Base-by-base conservation (phyloP, 2,113 vertebrate genomes). In the Fukomys damarensis region DNA sequence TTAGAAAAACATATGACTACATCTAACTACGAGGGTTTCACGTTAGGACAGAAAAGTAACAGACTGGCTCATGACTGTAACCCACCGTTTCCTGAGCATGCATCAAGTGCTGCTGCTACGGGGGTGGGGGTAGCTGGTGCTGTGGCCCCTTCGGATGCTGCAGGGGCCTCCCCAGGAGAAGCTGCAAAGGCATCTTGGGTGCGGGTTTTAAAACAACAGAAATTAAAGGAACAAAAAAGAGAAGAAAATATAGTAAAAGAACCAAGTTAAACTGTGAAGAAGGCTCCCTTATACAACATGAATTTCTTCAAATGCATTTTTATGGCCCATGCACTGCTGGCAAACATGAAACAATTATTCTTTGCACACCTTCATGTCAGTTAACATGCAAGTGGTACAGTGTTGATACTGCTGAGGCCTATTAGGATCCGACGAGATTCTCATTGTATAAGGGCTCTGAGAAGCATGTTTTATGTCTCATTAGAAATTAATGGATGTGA, bases 31-130 rank as follows among this genome's bases (percentile, higher is more conserved):
- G n/a, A 98, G 98, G 87, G 94, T 95, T 98, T 98, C 96, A 97
- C 95, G 56, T 76, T 61, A 93, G 94, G 72, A 76, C 96, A 98
- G 90, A 98, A 97, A 89, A 96, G 96, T 81, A 96, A 98, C 91
- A 98, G 83, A 98, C 98, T 91, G 95, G 98, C 98, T 98, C 98
- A 98, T 83, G 97, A 98, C 97, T 95, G 91, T 94, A 98, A 99
- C 99, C 99, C 99, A 99, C 99, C 99, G 99, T 99, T 99, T 99
- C 99, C 99, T 99, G 99, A 99, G 98, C 99, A 99, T 98, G 99
- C 99, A 99, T 99, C 99, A 98, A 99, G 99, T 94, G 99, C 99
- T 97, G 99, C 99, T 96, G 99, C 99, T 98, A 99, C 99, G 66
- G 99, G 99, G 98, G 99, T 98, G 96, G 99, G 98, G 94, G 99